phyloP scores from a whole-genome alignment of 2,113 vertebrate species.

The Lycaon pictus region DNA sequence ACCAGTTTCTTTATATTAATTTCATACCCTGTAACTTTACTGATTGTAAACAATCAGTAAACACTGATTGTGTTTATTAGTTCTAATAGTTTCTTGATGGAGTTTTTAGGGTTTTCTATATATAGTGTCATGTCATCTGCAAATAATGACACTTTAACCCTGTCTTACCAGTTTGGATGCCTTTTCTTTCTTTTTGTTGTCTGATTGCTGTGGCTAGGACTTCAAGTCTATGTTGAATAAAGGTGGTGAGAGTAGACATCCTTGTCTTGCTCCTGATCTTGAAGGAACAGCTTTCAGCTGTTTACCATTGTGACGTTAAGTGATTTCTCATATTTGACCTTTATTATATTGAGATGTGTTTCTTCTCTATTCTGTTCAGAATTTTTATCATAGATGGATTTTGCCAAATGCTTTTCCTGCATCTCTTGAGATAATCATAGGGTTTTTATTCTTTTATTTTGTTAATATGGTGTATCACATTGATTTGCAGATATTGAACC shows the following conservation, averaged over 20 bases:
- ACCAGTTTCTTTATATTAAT: background rate
- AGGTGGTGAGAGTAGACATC: background rate
- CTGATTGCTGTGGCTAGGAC: background rate
- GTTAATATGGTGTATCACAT: background rate
- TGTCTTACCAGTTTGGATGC: background rate
- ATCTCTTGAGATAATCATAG: background rate
- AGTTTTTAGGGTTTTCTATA: background rate
- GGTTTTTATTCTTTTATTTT: background rate
- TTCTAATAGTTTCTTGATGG: background rate
- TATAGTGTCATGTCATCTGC: background rate
- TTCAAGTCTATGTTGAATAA: background rate
- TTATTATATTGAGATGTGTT: background rate
- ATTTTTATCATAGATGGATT: background rate
- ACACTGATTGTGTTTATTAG: background rate
- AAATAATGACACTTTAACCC: background rate
- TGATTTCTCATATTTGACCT: background rate
- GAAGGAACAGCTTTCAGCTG: background rate
- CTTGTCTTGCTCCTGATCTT: background rate
- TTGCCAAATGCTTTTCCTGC: background rate
- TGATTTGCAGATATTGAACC: background rate
- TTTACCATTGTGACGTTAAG: background rate
- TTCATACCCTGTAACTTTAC: background rate
- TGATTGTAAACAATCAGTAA: background rate
- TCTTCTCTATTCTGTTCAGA: background rate
- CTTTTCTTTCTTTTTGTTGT: background rate